Conservation (phyloP, 1,140 invertebrate genomes). For the Bombus haemorrhoidalis region DNA sequence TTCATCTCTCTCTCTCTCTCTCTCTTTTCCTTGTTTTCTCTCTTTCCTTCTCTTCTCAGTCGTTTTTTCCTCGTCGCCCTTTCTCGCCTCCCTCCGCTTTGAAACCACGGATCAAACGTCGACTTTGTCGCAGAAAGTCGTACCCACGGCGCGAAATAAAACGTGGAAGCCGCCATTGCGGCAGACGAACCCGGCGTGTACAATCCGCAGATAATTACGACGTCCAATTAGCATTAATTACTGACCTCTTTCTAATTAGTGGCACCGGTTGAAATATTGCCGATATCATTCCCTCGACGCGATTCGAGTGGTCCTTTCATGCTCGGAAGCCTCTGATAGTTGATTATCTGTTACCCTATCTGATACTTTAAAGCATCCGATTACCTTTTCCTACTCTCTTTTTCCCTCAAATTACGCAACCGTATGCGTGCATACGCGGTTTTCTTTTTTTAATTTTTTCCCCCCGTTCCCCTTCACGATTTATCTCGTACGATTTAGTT, state of each 20-base stretch:
- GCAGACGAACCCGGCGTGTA: slow-evolving; percentile 44
- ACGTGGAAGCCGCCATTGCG: slow-evolving; percentile 37
- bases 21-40: not conserved
- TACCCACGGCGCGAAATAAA: slow-evolving; percentile 33
- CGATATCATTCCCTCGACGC: slow-evolving; percentile 43
- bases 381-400: not conserved
- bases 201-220: slow-evolving; percentile 61
- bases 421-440: too few species aligned
- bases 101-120: slow-evolving; percentile 45
- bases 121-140: slow-evolving; percentile 44
- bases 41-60: not conserved
- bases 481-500: slow-evolving; percentile 33
- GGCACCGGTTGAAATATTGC: slow-evolving; percentile 57
- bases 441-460: not conserved
- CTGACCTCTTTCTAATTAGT: slow-evolving; percentile 63
- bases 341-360: slow-evolving; percentile 38
- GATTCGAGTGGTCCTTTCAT: slow-evolving; percentile 44
- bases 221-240: slow-evolving; percentile 66
- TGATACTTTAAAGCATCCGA: slow-evolving; percentile 43
- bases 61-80: not conserved
- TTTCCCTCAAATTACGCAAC: not conserved
- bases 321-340: slow-evolving; percentile 26
- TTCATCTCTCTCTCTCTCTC: not conserved
- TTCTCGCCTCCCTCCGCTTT: slow-evolving; percentile 15
- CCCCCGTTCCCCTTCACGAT: not conserved